These are phyloP conservation scores for Panagrolaimus sp. DNA, from an alignment of 1,140 invertebrate genomes.

Conservation along the genomic window DNA sequence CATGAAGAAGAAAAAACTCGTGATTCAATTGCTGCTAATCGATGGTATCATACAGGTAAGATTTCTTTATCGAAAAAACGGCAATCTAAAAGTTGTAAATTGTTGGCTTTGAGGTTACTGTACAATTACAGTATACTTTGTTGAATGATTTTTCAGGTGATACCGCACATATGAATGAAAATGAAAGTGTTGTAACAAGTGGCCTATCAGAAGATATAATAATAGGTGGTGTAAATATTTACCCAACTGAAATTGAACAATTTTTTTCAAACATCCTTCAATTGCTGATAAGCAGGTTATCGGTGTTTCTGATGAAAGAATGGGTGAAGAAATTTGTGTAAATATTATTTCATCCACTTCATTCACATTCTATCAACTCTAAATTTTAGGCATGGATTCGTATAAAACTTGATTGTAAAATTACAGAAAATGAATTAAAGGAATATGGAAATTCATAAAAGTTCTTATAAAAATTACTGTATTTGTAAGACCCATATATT, in stretches of 20 bases:
- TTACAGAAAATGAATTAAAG: too few species aligned
- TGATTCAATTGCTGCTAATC: slow-evolving; percentile 67
- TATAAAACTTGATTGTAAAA: slow-evolving; percentile 38
- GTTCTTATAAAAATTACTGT: not conserved
- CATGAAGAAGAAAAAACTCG: slow-evolving; percentile 72
- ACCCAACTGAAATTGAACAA: slow-evolving; percentile 76
- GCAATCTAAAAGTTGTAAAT: too few species aligned
- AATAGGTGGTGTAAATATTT: slow-evolving; percentile 82
- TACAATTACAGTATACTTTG: too few species aligned
- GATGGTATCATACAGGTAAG: slow-evolving; percentile 80
- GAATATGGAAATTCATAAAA: too few species aligned
- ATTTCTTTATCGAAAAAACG: too few species aligned
- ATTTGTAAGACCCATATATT: too few species aligned
- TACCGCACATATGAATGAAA: slow-evolving; percentile 67
- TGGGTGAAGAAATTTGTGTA: slow-evolving; percentile 79
- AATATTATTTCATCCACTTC: too few species aligned
- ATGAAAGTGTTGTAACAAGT: slow-evolving; percentile 73
- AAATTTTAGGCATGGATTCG: slow-evolving; percentile 70
- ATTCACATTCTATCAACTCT: too few species aligned
- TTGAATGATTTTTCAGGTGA: too few species aligned
- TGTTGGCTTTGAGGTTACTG: too few species aligned
- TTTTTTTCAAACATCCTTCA: slow-evolving; percentile 70
- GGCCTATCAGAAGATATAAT: slow-evolving; percentile 79
- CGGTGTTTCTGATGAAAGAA: slow-evolving; percentile 70
- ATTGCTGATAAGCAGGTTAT: slow-evolving; percentile 63